Conservation (phyloP, 2,113 vertebrate species). For the Channa maculata region DNA sequence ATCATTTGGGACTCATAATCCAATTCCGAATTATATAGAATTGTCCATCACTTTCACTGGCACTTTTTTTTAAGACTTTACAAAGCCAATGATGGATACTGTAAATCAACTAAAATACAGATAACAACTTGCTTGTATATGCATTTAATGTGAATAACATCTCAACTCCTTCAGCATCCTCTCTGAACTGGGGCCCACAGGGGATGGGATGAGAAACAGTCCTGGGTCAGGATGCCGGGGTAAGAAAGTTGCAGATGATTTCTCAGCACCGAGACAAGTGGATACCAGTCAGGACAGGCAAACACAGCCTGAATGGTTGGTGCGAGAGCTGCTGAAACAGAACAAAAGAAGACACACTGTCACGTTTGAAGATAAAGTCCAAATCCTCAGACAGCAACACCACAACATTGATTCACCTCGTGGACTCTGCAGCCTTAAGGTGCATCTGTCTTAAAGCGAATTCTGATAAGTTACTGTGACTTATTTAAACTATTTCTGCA, state of each 20-base stretch:
- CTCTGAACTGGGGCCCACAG: conserved; percentile 23
- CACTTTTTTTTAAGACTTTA: not conserved
- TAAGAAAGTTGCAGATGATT: conserved; percentile 24
- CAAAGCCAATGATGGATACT: not conserved
- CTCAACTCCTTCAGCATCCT: conserved; percentile 70
- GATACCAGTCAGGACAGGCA: not conserved
- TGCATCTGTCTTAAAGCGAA: conserved; percentile 27
- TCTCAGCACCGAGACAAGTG: not conserved
- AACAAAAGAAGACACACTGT: conserved; percentile 67
- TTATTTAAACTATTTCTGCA: not conserved
- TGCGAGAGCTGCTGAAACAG: conserved; percentile 70
- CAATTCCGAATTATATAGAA: conserved; percentile 1
- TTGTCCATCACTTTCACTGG: not conserved
- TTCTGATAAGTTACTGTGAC: not conserved
- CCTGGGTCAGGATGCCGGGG: not conserved
- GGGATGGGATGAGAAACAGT: conserved; percentile 8
- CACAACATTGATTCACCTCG: conserved; percentile 5
- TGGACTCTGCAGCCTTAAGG: conserved; percentile 71
- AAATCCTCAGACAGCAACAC: conserved; percentile 22
- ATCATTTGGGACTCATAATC: conserved; percentile 16
- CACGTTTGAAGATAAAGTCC: conserved; percentile 46
- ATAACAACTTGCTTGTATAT: no score
- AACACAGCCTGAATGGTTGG: conserved; percentile 66
- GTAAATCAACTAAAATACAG: not conserved
- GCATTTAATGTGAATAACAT: conserved; percentile 1